A percentile compares a stretch with the other conserved stretches of the same genome.
phyloP scores from a whole-genome alignment of 2,113 vertebrate species.

The Daubentonia madagascariensis region DNA sequence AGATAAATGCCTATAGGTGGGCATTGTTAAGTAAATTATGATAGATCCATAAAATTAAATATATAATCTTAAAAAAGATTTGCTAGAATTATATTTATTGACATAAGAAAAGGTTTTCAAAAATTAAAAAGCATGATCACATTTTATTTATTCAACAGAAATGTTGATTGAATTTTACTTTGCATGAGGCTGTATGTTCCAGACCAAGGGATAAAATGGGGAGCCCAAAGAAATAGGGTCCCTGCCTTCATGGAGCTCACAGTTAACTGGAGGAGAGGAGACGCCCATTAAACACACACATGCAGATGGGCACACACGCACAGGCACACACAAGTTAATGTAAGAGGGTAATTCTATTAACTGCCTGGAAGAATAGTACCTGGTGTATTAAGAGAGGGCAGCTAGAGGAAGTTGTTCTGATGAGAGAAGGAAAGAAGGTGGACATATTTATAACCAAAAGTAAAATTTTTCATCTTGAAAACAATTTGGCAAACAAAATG shows the following conservation, averaged over 20 bases:
- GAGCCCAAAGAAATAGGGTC: not conserved
- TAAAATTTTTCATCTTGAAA: not conserved
- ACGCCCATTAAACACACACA: not conserved
- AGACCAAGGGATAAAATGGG: not conserved
- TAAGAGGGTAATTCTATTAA: not conserved
- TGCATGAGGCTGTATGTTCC: not conserved
- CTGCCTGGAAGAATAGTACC: too few relatives aligned
- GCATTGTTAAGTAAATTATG: not conserved
- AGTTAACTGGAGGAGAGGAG: not conserved
- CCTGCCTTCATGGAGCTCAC: accelerated
- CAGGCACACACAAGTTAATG: too few relatives aligned
- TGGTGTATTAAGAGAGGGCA: not conserved
- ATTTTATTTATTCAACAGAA: not conserved
- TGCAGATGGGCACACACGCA: not conserved
- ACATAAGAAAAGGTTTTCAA: not conserved
- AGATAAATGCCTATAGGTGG: not conserved
- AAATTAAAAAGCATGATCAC: not conserved
- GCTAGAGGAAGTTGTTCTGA: not conserved
- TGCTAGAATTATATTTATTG: not conserved
- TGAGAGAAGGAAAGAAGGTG: not conserved
- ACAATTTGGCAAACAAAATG: not conserved
- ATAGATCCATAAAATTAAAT: not conserved
- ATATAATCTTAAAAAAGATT: not conserved
- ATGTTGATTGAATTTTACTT: not conserved
- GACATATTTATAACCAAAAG: not conserved